Conservation (phyloP, 2,888 invertebrate genomes). For the Callyntrura guangdongensis region DNA sequence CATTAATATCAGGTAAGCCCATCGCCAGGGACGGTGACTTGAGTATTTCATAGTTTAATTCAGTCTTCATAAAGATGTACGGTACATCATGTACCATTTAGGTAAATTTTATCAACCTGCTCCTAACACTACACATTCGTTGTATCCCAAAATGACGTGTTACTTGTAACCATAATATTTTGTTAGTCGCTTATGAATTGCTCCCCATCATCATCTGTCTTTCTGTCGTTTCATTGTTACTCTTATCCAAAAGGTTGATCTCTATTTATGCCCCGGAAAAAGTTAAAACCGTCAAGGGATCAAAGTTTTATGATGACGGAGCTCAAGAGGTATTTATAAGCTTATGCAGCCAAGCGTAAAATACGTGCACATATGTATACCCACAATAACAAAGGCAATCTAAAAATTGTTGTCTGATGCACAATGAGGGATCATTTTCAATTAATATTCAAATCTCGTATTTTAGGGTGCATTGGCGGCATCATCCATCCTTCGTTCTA, state of each 20-base stretch:
- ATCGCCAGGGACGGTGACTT: neutral
- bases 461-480: neutral
- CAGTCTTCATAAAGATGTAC: neutral
- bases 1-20: constrained; percentile 23
- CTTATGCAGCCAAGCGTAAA: neutral
- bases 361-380: neutral
- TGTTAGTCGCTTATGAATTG: constrained; percentile 4
- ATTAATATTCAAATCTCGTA: constrained; percentile 65
- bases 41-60: neutral
- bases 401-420: constrained; percentile 43
- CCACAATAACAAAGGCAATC: constrained; percentile 46
- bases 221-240: constrained; percentile 31
- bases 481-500: neutral
- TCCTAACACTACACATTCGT: no score
- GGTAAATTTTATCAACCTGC: neutral
- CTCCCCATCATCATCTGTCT: constrained; percentile 22
- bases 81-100: neutral
- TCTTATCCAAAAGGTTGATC: constrained; percentile 17
- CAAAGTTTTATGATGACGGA: neutral
- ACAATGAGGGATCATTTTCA: constrained; percentile 48
- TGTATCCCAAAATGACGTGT: neutral
- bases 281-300: neutral
- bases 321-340: neutral
- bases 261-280: constrained; percentile 15
- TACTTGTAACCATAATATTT: constrained; percentile 24